Base-by-base conservation (phyloP, 2,797 vertebrate species). In the Poeciliopsis paucimaculata region DNA sequence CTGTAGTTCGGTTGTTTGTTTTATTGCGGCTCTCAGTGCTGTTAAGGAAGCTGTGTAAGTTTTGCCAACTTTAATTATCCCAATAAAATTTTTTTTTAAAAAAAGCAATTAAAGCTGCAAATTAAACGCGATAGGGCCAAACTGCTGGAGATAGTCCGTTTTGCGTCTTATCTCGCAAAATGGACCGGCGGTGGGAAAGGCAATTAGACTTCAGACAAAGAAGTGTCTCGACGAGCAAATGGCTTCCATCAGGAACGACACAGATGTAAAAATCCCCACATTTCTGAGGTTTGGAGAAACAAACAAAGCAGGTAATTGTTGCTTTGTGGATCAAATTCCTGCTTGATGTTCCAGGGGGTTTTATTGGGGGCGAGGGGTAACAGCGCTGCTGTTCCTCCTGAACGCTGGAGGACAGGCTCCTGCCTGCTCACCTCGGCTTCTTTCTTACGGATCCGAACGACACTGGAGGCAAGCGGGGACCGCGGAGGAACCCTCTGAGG, bases 401-500 rank as follows among this genome's bases (percentile, higher is more conserved):
- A 88, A 84, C 86, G 46, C 71, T 66, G 74, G 53, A 85, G 81
- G 83, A 1, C 82, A 82, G 31, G 81, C 84, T 81, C 7, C 39
- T 78, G 89, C 86, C 82, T 73, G 87, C 85, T 89, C 81, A 82
- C 47, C 47, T 49, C 1, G 6, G 47, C 47, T 49, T 49, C 11
- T 45, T 47, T 46, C 13, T 6, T 18, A 5, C 76, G 23, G 39
- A 84, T 84, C 76, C 8, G 9, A 78, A 68, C 53, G 66, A 41
- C 85, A 80, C 89, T 88, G 78, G 78, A 89, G 83, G 78, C 16
- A 87, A 86, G 16, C 11, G 11, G 73, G 55, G 77, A 85, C 72
- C 72, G 78, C 55, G 34, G 47, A 64, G 55, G 82, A 73, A 73
- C 51, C 45, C 73, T 77, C 39, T 2, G 70, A 41, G 46, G 70